Conservation (phyloP, 2,888 invertebrate species). For the Lumbricus terrestris region DNA sequence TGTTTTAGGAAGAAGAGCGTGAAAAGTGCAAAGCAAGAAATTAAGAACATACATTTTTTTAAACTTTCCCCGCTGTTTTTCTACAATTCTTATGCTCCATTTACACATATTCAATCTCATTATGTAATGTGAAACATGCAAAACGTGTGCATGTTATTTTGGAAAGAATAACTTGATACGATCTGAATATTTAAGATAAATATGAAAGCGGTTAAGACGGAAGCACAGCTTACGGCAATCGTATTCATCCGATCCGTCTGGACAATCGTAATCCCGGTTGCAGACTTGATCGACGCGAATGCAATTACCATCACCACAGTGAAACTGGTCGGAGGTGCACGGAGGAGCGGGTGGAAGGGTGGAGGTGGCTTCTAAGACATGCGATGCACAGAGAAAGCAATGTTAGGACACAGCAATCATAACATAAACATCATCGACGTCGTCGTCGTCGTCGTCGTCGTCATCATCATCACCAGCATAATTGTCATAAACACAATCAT, state of each 20-base stretch:
- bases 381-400: not conserved
- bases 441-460: no score
- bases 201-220: not conserved
- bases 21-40: no score
- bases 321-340: conserved; percentile 20
- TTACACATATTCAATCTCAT: no score
- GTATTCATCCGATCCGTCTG: conserved; percentile 84
- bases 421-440: not conserved
- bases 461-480: not conserved
- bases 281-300: conserved; percentile 41
- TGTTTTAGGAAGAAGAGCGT: no score
- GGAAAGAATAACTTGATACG: no score
- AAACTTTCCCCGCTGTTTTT: no score
- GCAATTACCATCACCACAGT: conserved; percentile 32
- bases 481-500: no score
- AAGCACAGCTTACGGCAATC: conserved; percentile 69
- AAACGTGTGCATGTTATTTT: no score
- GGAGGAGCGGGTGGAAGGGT: not conserved
- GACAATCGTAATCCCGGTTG: conserved; percentile 57
- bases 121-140: no score
- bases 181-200: no score
- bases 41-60: no score
- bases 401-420: not conserved
- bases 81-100: no score
- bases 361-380: not conserved